phyloP scores from a whole-genome alignment of 2,113 vertebrate species.

The Pseudorectes ferrugineus region DNA sequence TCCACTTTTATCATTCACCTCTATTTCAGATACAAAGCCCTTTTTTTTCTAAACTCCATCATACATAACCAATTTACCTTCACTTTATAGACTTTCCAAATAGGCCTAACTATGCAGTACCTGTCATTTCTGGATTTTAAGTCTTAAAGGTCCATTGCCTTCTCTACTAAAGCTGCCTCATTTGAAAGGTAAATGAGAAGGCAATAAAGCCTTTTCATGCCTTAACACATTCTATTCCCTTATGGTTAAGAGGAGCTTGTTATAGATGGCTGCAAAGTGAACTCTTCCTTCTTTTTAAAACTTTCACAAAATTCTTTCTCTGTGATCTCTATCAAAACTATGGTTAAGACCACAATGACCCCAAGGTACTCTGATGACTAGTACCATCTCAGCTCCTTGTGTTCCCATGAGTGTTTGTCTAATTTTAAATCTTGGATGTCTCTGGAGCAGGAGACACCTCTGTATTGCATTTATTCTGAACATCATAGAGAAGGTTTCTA shows the following conservation, averaged over 20 bases:
- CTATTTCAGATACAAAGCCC: not conserved
- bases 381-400: not conserved
- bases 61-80: not conserved
- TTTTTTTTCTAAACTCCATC: not conserved
- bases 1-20: not conserved
- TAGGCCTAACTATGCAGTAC: not conserved
- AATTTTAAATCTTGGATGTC: not conserved
- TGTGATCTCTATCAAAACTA: not conserved
- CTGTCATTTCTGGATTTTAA: not conserved
- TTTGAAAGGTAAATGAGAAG: constrained; percentile 20
- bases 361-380: not conserved
- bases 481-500: not conserved
- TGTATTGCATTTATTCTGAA: not conserved
- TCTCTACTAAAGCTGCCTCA: not conserved
- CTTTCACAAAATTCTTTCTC: not conserved
- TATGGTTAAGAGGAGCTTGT: not conserved
- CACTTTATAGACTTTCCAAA: not conserved
- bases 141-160: not conserved
- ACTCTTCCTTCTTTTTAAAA: not conserved
- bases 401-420: not conserved
- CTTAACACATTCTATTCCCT: not conserved
- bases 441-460: not conserved
- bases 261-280: not conserved
- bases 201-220: not conserved
- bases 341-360: not conserved